phyloP scores from a whole-genome alignment of 2,797 vertebrate genomes.

The Anolis apletophallus region DNA sequence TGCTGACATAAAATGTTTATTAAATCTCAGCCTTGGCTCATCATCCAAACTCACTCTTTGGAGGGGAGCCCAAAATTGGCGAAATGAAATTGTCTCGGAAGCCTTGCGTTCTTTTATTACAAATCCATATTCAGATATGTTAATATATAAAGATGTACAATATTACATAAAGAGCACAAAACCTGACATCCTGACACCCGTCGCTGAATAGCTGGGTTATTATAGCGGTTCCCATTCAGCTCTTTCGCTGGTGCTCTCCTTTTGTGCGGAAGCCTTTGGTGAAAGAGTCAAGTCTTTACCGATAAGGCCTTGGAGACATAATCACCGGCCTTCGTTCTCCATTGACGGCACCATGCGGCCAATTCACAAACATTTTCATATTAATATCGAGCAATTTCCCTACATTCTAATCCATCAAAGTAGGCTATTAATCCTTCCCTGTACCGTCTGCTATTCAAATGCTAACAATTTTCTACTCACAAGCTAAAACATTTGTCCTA shows the following conservation, averaged over 20 bases:
- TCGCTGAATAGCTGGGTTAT: constrained; percentile 66
- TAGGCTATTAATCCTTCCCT: constrained; percentile 92
- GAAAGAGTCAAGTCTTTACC: constrained; percentile 81
- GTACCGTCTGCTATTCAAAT: constrained; percentile 89
- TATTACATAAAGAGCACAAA: constrained; percentile 87
- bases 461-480: constrained; percentile 88
- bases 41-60: constrained; percentile 53
- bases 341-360: constrained; percentile 80
- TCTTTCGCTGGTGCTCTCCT: constrained; percentile 82
- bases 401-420: constrained; percentile 99
- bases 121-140: constrained; percentile 87
- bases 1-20: constrained; percentile 28
- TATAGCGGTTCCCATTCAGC: constrained; percentile 76
- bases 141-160: constrained; percentile 90
- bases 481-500: constrained; percentile 94
- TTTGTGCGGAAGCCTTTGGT: constrained; percentile 86
- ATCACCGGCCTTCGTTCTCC: constrained; percentile 81
- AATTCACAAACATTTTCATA: constrained; percentile 97
- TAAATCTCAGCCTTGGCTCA: constrained; percentile 36
- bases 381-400: constrained; percentile 99
- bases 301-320: constrained; percentile 83
- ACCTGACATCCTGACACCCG: constrained; percentile 65
- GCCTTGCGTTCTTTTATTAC: constrained; percentile 75
- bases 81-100: constrained; percentile 54
- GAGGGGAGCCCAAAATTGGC: constrained; percentile 56